Evolutionary conservation across 2,797 vertebrate species (phyloP), one percentile per base, ranked within the genome.

Genomic region (Gymnothorax reevesii): DNA sequence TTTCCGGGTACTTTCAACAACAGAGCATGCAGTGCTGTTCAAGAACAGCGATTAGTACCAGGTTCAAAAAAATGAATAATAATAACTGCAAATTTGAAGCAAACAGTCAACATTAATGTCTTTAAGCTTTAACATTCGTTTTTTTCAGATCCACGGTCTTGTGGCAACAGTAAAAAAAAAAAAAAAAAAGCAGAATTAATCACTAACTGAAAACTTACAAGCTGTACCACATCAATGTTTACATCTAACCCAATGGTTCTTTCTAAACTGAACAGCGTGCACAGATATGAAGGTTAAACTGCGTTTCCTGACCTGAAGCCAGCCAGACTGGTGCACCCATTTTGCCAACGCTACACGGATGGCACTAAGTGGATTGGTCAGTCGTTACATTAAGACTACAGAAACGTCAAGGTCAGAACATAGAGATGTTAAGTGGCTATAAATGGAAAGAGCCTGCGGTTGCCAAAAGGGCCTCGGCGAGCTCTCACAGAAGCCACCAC

Each of bases 361-460:
- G 22, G 5, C 57, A 17, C 5, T 8, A 84, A 84, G 83, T 64
- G 27, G 22, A 71, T 73, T 57, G 49, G 64, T 85, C 64, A n/a
- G 42, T 7, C 49, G 12, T 10, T 9, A 57, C 84, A 75, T 71
- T 55, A 54, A 69, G 33, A 57, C 7, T 33, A 52, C 52, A 75
- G 71, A 85, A 55, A 69, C 27, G 57, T 62, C 82, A 83, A 42
- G 82, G 82, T 83, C 62, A 83, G 12, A 17, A 33, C 82, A 27
- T 25, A 7, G 57, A 83, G 15, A 83, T 0, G 82, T 8, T 52
- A 57, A 25, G 12, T 9, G 5, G 54, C 27, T 7, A 17, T 83
- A 59, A 83, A 83, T 60, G n/a, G n/a, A 62, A 83, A 27, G 2
- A 22, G 20, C 52, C 22, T 13, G 49, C 1, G 5, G 59, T 54